Evolutionary conservation across 2,113 vertebrate species (phyloP).

Genomic region (Gyps fulvus): DNA sequence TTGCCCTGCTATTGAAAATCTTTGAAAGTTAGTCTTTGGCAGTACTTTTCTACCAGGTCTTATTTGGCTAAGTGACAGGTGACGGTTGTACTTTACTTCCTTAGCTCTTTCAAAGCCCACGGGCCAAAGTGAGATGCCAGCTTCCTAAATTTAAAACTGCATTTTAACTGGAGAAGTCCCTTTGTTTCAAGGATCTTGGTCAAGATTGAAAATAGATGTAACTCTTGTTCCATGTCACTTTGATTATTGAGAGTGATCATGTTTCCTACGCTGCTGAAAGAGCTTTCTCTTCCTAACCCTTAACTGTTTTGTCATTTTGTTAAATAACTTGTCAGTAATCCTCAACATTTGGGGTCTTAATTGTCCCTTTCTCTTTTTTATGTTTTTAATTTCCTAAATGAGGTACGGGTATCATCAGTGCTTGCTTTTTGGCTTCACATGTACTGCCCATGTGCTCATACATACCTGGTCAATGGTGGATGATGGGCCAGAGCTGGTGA

Average conservation of each 20-base stretch:
- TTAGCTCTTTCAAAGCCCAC: neutral
- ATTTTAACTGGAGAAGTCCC: neutral
- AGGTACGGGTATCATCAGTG: neutral
- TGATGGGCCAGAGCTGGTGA: neutral
- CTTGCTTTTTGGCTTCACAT: neutral
- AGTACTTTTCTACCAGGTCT: neutral
- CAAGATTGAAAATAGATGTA: neutral
- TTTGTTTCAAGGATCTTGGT: neutral
- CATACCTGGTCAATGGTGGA: accelerated
- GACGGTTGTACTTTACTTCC: neutral
- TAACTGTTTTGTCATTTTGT: neutral
- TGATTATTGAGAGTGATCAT: accelerated
- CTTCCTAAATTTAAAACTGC: neutral
- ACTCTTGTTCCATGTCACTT: neutral
- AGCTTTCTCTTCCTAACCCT: neutral
- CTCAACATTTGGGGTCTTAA: neutral
- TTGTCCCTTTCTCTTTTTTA: neutral
- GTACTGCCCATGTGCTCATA: neutral
- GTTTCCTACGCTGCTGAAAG: neutral
- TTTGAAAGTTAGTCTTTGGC: neutral
- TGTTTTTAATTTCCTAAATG: neutral
- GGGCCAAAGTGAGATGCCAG: neutral
- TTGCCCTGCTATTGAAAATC: neutral
- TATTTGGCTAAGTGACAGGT: neutral
- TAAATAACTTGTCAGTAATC: neutral